These are phyloP conservation scores for Campoplex nolae DNA, from an alignment of 2,888 invertebrate species.

Conservation along the genomic window DNA sequence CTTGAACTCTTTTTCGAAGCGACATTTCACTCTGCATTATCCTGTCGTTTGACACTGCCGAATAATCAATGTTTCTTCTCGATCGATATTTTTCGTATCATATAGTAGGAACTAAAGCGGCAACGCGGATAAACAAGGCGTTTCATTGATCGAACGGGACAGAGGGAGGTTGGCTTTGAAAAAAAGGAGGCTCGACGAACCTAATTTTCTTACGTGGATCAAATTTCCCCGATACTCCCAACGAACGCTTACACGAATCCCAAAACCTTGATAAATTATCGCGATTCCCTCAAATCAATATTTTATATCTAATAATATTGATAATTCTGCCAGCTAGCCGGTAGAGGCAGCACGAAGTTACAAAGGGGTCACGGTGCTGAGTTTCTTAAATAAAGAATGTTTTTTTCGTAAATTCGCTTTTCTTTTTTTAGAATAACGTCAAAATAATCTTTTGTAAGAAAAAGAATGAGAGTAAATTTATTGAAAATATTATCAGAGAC, in stretches of 20 bases:
- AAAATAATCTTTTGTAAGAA: slow-evolving; percentile 9
- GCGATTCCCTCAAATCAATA: slow-evolving; percentile 56
- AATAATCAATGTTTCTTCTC: slow-evolving; percentile 40
- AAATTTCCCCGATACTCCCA: slow-evolving; percentile 27
- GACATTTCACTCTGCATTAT: slow-evolving; percentile 33
- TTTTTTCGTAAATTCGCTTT: background rate
- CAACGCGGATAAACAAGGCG: slow-evolving; percentile 51
- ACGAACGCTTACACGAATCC: slow-evolving; percentile 53
- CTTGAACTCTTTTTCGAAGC: slow-evolving; percentile 36
- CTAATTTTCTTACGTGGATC: slow-evolving; percentile 12
- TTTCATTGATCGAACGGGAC: slow-evolving; percentile 42
- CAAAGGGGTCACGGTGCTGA: slow-evolving; percentile 48
- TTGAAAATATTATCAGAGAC: slow-evolving; percentile 31
- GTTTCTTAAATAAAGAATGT: background rate
- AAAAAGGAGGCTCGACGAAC: slow-evolving; percentile 31
- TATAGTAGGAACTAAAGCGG: slow-evolving; percentile 66
- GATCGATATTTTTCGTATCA: slow-evolving; percentile 45
- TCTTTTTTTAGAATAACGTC: background rate
- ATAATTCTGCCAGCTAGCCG: slow-evolving; percentile 71
- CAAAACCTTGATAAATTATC: slow-evolving; percentile 63
- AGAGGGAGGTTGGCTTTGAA: slow-evolving; percentile 8
- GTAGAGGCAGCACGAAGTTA: slow-evolving; percentile 64
- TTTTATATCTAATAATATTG: slow-evolving; percentile 59
- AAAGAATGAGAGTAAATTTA: slow-evolving; percentile 15
- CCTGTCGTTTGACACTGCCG: slow-evolving; percentile 45